Conservation (phyloP, 2,888 invertebrate species). For the Baronia brevicornis region DNA sequence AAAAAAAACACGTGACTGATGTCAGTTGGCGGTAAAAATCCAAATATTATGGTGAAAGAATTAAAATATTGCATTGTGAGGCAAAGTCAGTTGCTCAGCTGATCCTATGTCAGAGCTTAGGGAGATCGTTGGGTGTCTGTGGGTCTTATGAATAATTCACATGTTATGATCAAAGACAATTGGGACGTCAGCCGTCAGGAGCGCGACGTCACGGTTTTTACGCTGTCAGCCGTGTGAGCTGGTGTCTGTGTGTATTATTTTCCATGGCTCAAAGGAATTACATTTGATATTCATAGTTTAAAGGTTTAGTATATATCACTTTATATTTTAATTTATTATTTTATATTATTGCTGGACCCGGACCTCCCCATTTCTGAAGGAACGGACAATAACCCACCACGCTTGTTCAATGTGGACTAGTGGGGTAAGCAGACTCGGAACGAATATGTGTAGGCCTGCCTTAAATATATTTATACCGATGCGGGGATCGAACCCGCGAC, state of each 20-base stretch:
- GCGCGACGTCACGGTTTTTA: slow-evolving; percentile 46
- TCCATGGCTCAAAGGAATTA: slow-evolving; percentile 22
- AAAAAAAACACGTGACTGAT: too few relatives aligned
- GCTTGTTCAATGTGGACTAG: too few relatives aligned
- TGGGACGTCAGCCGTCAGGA: slow-evolving; percentile 43
- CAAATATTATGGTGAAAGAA: too few relatives aligned
- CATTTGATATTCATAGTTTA: slow-evolving; percentile 14
- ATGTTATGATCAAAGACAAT: slow-evolving; percentile 65
- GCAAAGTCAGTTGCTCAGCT: neutral
- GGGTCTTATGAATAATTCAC: slow-evolving; percentile 51
- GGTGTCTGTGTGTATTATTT: slow-evolving; percentile 22
- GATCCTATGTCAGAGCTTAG: slow-evolving; percentile 16
- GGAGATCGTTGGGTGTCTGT: slow-evolving; percentile 21
- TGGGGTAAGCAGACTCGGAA: too few relatives aligned
- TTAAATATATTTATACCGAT: too few relatives aligned
- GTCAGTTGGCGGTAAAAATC: too few relatives aligned
- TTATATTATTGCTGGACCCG: too few relatives aligned
- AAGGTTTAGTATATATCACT: slow-evolving; percentile 7
- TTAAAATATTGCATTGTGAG: too few relatives aligned
- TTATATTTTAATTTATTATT: slow-evolving; percentile 2
- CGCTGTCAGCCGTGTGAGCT: slow-evolving; percentile 26
- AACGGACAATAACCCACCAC: too few relatives aligned
- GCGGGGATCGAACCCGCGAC: too few relatives aligned
- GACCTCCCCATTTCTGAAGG: too few relatives aligned
- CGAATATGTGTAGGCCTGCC: too few relatives aligned